A percentile compares a stretch with the other conserved stretches of the same genome.
These are phyloP conservation scores for Trogon surrucura DNA, from an alignment of 2,113 vertebrate genomes.

Conservation along the genomic window DNA sequence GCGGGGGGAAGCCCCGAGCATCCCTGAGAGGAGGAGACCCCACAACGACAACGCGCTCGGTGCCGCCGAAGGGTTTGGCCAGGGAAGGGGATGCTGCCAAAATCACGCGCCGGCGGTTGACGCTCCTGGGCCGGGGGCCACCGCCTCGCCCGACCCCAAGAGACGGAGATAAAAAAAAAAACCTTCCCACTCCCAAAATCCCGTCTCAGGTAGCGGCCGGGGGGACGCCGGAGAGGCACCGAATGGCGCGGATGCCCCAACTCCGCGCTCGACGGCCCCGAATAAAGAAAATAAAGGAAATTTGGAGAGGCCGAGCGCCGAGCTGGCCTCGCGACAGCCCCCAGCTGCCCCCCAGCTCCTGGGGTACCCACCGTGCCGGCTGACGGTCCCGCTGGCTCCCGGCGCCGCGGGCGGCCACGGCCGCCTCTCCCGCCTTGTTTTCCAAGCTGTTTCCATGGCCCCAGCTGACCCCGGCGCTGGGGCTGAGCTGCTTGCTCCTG, in stretches of 20 bases:
- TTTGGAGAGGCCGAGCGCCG: rapidly evolving
- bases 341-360: rapidly evolving
- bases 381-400: background rate
- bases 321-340: rapidly evolving
- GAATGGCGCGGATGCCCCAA: rapidly evolving
- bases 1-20: background rate
- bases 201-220: rapidly evolving
- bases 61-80: background rate
- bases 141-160: rapidly evolving
- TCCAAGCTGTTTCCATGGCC: slow-evolving; percentile 56
- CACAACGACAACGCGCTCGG: rapidly evolving
- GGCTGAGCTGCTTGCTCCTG: slow-evolving; percentile 46
- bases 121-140: background rate
- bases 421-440: slow-evolving; percentile 27
- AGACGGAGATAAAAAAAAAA: background rate
- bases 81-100: rapidly evolving
- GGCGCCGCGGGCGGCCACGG: background rate
- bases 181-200: rapidly evolving
- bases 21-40: background rate
- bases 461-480: slow-evolving; percentile 33
- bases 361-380: background rate
- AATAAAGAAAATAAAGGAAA: background rate
- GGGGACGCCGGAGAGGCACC: background rate
- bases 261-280: rapidly evolving
- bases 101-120: rapidly evolving